Base-by-base conservation (phyloP, 2,113 vertebrate species). In the Falco punctatus region DNA sequence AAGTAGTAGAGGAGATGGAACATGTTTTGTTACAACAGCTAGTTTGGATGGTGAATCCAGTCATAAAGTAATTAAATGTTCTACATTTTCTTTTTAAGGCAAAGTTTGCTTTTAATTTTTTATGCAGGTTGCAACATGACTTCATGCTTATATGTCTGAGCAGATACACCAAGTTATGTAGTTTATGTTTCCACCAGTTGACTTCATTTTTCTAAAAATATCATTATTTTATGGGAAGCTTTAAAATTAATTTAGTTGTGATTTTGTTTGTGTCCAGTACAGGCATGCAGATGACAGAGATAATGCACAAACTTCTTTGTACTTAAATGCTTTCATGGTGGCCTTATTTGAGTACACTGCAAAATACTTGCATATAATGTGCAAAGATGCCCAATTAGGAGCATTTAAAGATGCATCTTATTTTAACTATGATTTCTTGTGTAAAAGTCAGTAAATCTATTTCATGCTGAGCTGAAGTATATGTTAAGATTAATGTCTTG, bases 41-140 rank as follows among this genome's bases (percentile, higher is more conserved):
- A 99, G 99, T 95, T 97, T 99, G 96, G 99, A 99, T 18, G 99
- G 99, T 72, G 99, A 99, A 96, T 99, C 99, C 30, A 99, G 99
- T 97, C 99, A 99, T 88, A 99, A 99, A 97, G 99, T 98, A 97
- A 96, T 71, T 42, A 82, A 77, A 94, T 77, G 10, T 70, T 95
- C 21, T 65, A n/a, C 5, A 5, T 67, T 90, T 89, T 82, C 21
- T 79, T 92, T 81, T 72, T 94, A 75, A 81, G 40, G 57, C 89
- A 49, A 61, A 90, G 7, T 55, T 75, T 74, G 22, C 17, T 4
- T 67, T 81, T 71, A 23, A 10, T 48, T 90, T 90, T 94, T 89
- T 55, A 51, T 21, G 49, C n/a, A 28, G 30, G 54, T 61, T 26
- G 13, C 42, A 49, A 3, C 77, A n/a, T 79, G 23, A 42, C 14